These are phyloP conservation scores for Andrena bucephala DNA, from an alignment of 2,888 invertebrate species.

Conservation along the genomic window DNA sequence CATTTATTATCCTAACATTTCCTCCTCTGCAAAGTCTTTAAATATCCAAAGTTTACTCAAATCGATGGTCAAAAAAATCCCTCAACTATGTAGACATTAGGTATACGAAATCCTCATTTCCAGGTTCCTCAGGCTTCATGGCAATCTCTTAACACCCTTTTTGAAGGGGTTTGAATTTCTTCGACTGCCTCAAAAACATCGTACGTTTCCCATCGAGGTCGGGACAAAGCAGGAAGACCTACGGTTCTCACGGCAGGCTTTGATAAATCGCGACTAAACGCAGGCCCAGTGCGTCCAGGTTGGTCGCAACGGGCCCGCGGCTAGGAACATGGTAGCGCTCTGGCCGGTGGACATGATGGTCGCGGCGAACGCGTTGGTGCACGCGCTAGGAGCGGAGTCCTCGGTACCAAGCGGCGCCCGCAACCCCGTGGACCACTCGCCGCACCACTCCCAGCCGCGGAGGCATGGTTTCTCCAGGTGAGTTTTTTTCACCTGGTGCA, in stretches of 20 bases:
- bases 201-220: conserved; percentile 31
- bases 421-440: conserved; percentile 44
- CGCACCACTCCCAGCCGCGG: conserved; percentile 69
- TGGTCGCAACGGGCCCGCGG: background rate
- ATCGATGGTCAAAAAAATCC: no score
- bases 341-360: conserved; percentile 34
- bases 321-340: conserved; percentile 24
- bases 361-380: conserved; percentile 19
- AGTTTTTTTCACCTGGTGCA: conserved; percentile 75
- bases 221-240: conserved; percentile 3
- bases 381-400: background rate
- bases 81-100: no score
- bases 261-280: conserved; percentile 47
- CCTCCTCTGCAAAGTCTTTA: no score
- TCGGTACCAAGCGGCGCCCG: conserved; percentile 14
- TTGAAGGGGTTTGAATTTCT: background rate
- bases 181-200: background rate
- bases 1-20: no score
- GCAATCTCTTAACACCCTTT: background rate
- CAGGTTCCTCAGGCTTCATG: conserved; percentile 4
- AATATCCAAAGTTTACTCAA: no score
- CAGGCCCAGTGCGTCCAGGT: background rate
- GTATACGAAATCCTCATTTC: background rate
- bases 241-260: conserved; percentile 40
- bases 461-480: conserved; percentile 74